A percentile compares a stretch with the other conserved stretches of the same genome.
phyloP scores from a whole-genome alignment of 2,113 vertebrate species.

The Zosterops pallidus region DNA sequence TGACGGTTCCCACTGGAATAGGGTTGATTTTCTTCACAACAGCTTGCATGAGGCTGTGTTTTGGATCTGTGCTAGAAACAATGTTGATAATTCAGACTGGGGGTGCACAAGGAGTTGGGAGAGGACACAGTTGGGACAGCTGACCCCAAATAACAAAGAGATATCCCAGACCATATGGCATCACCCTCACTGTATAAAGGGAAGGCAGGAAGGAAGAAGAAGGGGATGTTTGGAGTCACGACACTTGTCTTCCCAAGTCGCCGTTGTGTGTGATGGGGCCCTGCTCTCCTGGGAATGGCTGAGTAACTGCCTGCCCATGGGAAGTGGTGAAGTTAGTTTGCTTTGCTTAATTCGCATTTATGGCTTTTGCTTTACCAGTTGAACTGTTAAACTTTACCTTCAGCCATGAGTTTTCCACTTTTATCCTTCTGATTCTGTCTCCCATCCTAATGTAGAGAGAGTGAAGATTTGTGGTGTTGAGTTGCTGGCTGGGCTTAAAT shows the following conservation, averaged over 20 bases:
- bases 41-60: not conserved
- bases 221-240: not conserved
- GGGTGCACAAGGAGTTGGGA: rapidly evolving
- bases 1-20: not conserved
- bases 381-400: not conserved
- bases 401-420: not conserved
- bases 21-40: not conserved
- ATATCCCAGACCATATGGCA: not conserved
- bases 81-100: not conserved
- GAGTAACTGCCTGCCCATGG: too few species aligned
- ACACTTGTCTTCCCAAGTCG: not conserved
- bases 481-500: not conserved
- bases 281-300: not conserved
- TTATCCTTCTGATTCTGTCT: not conserved
- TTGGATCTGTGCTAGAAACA: not conserved
- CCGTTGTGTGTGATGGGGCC: not conserved
- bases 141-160: not conserved
- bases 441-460: not conserved
- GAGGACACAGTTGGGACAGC: rapidly evolving
- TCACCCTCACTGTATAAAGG: not conserved
- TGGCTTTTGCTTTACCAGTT: not conserved
- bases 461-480: not conserved
- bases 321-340: not conserved
- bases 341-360: not conserved
- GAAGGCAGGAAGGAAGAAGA: not conserved